These are phyloP conservation scores for Danaus plexippus DNA, from an alignment of 1,140 invertebrate species.

Conservation along the genomic window DNA sequence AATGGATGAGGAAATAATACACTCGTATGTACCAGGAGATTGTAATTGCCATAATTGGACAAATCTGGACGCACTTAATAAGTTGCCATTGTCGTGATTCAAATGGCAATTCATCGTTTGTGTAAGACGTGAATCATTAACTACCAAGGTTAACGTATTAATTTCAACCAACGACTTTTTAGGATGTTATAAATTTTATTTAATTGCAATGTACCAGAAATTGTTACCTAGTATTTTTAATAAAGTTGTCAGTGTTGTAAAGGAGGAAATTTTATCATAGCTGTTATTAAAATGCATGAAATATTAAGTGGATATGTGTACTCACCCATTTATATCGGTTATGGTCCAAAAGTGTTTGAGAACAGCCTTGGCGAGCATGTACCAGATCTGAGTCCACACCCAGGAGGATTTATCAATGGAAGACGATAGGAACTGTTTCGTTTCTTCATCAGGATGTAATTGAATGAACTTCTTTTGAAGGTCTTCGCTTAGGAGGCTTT, in stretches of 20 bases:
- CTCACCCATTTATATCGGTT: constrained; percentile 89
- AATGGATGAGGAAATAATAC: constrained; percentile 68
- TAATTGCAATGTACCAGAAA: no score
- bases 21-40: constrained; percentile 50
- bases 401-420: constrained; percentile 82
- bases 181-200: no score
- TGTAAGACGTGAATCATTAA: constrained; percentile 66
- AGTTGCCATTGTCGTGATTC: constrained; percentile 66
- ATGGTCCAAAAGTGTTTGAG: constrained; percentile 84
- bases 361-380: constrained; percentile 78
- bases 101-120: constrained; percentile 64
- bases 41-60: constrained; percentile 70
- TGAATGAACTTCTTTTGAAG: constrained; percentile 74
- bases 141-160: constrained; percentile 20
- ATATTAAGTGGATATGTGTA: constrained; percentile 19
- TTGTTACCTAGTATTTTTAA: no score
- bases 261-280: no score
- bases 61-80: constrained; percentile 70
- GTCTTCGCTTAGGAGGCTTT: constrained; percentile 56
- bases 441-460: constrained; percentile 78
- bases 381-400: constrained; percentile 83
- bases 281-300: no score
- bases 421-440: constrained; percentile 78
- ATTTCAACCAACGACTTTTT: constrained; percentile 5
- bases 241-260: no score